Evolutionary conservation across 2,797 vertebrate genomes (phyloP), one percentile per base, ranked within the genome.

Genomic region (Pelochelys cantorii): DNA sequence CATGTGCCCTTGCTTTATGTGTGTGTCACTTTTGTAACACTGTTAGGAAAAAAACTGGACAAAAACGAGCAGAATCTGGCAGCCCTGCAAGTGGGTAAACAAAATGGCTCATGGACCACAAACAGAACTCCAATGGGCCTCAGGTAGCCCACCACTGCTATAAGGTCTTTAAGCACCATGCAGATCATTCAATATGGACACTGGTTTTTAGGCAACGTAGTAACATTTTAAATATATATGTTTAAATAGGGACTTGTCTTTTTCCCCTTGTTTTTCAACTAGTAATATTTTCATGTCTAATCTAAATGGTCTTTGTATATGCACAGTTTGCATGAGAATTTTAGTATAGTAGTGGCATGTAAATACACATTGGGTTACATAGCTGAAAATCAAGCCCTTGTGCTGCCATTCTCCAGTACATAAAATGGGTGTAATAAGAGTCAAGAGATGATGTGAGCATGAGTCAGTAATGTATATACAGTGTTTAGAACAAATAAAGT

Each of bases 251-350:
- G 2, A 80, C 34, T 88, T 5, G 31, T 85, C 34, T 71, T 23
- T 62, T n/a, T 34, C 11, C 65, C n/a, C 20, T n/a, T 34, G n/a
- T 34, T 31, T 34, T 31, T 34, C 11, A n/a, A 62, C 60, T 60
- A 60, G 25, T 60, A 13, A 1, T 60, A 27, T 27, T 68, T 48
- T 53, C 0, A 0, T n/a, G 53, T 31, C 23, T 29, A 2, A 14
- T 53, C 0, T 82, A 74, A 90, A 31, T 22, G 17, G 37, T 13
- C 83, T 34, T 42, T 31, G 17, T 54, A 37, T 81, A 15, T 22
- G 25, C 12, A 0, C 18, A 2, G 8, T 42, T 87, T 77, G 2
- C 0, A 0, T 52, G 10, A 87, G 74, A 2, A 3, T 4, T n/a
- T 92, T 15, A 54, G 60, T 85, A 53, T 42, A 55, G 54, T 11